A percentile compares a stretch with the other conserved stretches of the same genome.
phyloP scores from a whole-genome alignment of 2,113 vertebrate species.

The Myiagra hebetior region DNA sequence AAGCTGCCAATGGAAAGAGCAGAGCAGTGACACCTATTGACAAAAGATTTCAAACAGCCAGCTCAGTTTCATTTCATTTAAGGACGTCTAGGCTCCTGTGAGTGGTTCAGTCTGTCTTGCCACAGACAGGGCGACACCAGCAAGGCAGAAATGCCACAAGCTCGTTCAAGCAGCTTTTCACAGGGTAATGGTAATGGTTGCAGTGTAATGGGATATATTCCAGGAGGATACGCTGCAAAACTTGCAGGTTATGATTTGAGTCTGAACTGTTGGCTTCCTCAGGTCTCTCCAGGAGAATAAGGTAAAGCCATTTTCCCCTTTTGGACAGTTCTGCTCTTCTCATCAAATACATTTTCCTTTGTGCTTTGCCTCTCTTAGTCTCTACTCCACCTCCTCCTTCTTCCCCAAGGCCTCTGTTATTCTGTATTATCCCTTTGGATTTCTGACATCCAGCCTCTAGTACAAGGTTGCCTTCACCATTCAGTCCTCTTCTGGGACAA shows the following conservation, averaged over 20 bases:
- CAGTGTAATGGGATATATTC: not conserved
- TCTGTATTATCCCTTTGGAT: not conserved
- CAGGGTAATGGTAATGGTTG: fast-evolving
- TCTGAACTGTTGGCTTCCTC: not conserved
- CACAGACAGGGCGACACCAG: not conserved
- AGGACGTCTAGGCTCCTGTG: not conserved
- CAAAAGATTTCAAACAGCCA: not conserved
- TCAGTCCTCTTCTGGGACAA: not conserved
- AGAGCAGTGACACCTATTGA: not conserved
- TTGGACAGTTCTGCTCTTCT: not conserved
- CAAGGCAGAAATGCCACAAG: not conserved
- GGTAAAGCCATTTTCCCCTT: not conserved
- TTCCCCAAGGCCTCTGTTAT: not conserved
- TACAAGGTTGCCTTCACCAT: not conserved
- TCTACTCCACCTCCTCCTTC: not conserved
- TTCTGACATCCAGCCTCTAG: not conserved
- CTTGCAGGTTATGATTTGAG: not conserved
- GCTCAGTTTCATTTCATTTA: not conserved
- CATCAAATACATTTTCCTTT: not conserved
- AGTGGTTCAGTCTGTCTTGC: not conserved
- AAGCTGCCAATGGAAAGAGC: not conserved
- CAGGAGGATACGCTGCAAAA: not conserved
- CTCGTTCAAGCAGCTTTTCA: not conserved
- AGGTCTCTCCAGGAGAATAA: not conserved
- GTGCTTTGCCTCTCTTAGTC: not conserved